phyloP scores from a whole-genome alignment of 2,888 invertebrate species.

The Aphrophora alni region DNA sequence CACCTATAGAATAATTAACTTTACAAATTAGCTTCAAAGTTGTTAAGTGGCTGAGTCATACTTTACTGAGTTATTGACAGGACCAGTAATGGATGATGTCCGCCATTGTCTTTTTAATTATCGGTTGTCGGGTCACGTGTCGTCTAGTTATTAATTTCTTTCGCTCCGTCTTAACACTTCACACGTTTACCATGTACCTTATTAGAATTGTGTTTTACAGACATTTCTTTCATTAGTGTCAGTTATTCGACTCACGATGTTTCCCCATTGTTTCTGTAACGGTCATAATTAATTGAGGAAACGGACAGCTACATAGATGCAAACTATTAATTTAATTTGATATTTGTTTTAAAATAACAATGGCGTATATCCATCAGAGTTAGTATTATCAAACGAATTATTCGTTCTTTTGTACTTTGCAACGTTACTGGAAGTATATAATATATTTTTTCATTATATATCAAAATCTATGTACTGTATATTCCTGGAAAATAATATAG shows the following conservation, averaged over 20 bases:
- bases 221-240: neutral
- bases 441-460: too few relatives aligned
- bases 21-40: neutral
- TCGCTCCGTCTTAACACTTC: neutral
- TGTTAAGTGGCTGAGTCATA: neutral
- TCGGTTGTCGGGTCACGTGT: neutral
- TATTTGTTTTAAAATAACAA: too few relatives aligned
- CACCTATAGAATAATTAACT: neutral
- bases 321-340: too few relatives aligned
- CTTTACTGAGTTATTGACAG: neutral
- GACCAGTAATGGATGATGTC: neutral
- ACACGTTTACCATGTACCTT: neutral
- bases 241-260: neutral
- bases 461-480: too few relatives aligned
- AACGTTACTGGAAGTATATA: too few relatives aligned
- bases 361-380: too few relatives aligned
- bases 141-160: neutral
- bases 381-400: too few relatives aligned
- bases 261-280: neutral
- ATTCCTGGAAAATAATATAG: too few relatives aligned
- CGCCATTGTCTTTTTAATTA: conserved; percentile 6
- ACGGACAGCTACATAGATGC: too few relatives aligned
- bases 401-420: too few relatives aligned
- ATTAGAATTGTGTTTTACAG: neutral
- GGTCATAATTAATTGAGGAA: too few relatives aligned